phyloP scores from a whole-genome alignment of 2,888 invertebrate genomes.

The Erynnis tages region DNA sequence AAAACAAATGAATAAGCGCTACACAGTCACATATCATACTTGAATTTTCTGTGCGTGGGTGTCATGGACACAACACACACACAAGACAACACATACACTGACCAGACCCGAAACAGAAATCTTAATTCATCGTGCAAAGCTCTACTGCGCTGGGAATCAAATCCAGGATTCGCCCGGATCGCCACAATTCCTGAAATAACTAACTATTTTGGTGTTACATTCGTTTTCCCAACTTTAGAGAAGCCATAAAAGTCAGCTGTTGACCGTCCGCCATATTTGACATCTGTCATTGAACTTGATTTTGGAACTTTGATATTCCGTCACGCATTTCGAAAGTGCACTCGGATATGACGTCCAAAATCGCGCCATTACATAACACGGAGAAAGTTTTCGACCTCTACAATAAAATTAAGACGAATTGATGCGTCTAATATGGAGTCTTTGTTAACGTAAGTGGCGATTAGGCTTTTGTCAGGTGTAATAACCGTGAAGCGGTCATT shows the following conservation, averaged over 20 bases:
- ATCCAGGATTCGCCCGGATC: too few relatives aligned
- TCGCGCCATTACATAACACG: slow-evolving; percentile 28
- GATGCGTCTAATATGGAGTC: slow-evolving; percentile 50
- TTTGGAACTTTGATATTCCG: slow-evolving; percentile 39
- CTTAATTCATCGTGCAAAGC: too few relatives aligned
- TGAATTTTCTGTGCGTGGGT: too few relatives aligned
- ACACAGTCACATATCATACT: too few relatives aligned
- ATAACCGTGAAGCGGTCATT: slow-evolving; percentile 31
- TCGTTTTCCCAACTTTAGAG: not conserved
- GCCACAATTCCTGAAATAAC: too few relatives aligned
- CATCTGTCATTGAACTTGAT: slow-evolving; percentile 61
- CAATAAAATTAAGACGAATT: slow-evolving; percentile 52
- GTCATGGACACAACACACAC: too few relatives aligned
- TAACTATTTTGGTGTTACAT: too few relatives aligned
- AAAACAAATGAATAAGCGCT: too few relatives aligned
- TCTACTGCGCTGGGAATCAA: too few relatives aligned
- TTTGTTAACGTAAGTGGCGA: slow-evolving; percentile 39
- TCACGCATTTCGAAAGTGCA: slow-evolving; percentile 33
- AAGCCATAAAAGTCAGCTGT: not conserved
- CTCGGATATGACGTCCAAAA: slow-evolving; percentile 26
- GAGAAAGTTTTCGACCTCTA: slow-evolving; percentile 23
- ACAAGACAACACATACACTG: too few relatives aligned
- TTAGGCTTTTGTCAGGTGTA: slow-evolving; percentile 42
- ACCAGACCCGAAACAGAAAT: too few relatives aligned
- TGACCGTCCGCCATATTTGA: slow-evolving; percentile 28